Base-by-base conservation (phyloP, 1,140 invertebrate species). In the Drosophila cardini region DNA sequence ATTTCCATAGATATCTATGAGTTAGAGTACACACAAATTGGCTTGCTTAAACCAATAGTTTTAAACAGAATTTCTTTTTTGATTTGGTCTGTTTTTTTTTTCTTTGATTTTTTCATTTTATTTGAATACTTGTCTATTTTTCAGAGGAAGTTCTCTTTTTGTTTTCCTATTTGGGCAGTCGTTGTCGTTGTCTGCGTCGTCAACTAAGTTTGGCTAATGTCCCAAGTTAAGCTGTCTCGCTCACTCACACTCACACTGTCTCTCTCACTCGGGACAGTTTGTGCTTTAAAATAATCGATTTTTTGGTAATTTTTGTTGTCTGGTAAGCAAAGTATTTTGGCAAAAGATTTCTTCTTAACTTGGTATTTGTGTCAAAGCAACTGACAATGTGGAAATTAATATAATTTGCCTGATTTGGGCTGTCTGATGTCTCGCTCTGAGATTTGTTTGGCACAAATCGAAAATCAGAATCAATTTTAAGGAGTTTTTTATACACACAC, bases 331-430 rank as follows among this genome's bases (percentile, higher is more conserved):
- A 36, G 21, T 46, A 69, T 69, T 21, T 76, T 78, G 67, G 43
- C 48, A 45, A 60, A 30, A 67, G 76, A 71, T 87, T 79, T 63
- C 60, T 43, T 65, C 50, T 26, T 62, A 67, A 78, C 68, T 78
- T 76, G 57, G 72, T 72, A 76, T 72, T 72, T 73, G 79, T 87
- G 84, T 89, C 83, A 89, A 79, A 82, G 76, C 61, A 87, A 70
- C 80, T 75, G 84, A 89, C 83, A 87, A 87, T 87, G 84, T 87
- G 80, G 80, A 87, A 87, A 87, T 87, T 87, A 87, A 87, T 87
- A 87, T 83, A 87, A 87, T 87, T 87, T 87, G 84, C 79, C 84
- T 89, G 84, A 84, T 80, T 84, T 89, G 76, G 72, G 62, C 84
- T 83, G 83, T 79, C 83, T 87, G 79, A 82, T 83, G 83, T 86